Percentiles rank a stretch among this genome's conserved stretches.
Conservation (phyloP, 2,888 invertebrate genomes). For the Proisotoma minuta region DNA sequence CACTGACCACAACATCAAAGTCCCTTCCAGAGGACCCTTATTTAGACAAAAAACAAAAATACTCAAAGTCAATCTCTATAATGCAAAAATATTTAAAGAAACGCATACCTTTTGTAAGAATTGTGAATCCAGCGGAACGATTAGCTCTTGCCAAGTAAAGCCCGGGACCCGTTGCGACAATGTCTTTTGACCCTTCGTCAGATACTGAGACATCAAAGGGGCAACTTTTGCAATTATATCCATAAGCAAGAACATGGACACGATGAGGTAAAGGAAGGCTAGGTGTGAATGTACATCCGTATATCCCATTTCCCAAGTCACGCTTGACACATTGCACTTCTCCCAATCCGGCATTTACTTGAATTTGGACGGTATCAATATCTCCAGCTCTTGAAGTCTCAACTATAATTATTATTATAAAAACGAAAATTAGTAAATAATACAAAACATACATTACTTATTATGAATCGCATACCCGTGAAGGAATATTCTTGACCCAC, state of each 20-base stretch:
- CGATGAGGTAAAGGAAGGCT: conserved; percentile 80
- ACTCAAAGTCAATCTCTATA: too few species aligned
- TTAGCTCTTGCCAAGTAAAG: conserved; percentile 43
- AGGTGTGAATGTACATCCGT: conserved; percentile 84
- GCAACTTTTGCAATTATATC: conserved; percentile 60
- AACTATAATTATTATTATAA: conserved; percentile 58
- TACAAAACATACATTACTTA: too few species aligned
- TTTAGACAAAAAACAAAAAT: background rate
- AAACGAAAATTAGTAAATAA: background rate
- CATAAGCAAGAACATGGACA: conserved; percentile 79
- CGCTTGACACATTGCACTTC: conserved; percentile 77
- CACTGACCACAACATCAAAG: conserved; percentile 85
- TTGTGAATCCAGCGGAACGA: conserved; percentile 46
- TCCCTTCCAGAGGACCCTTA: conserved; percentile 60
- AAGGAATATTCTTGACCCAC: conserved; percentile 77
- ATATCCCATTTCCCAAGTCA: conserved; percentile 65
- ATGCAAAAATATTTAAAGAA: background rate
- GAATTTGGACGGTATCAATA: conserved; percentile 70
- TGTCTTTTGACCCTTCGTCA: conserved; percentile 45
- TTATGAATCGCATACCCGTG: conserved; percentile 55
- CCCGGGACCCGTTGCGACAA: conserved; percentile 44
- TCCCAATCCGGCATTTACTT: conserved; percentile 73
- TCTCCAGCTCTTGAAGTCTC: conserved; percentile 71
- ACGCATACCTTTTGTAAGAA: conserved; percentile 42
- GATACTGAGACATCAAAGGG: conserved; percentile 45